Percentiles rank a stretch among this genome's conserved stretches.
These are phyloP conservation scores for Bovichtus variegatus DNA, from an alignment of 2,797 vertebrate genomes.

Conservation along the genomic window DNA sequence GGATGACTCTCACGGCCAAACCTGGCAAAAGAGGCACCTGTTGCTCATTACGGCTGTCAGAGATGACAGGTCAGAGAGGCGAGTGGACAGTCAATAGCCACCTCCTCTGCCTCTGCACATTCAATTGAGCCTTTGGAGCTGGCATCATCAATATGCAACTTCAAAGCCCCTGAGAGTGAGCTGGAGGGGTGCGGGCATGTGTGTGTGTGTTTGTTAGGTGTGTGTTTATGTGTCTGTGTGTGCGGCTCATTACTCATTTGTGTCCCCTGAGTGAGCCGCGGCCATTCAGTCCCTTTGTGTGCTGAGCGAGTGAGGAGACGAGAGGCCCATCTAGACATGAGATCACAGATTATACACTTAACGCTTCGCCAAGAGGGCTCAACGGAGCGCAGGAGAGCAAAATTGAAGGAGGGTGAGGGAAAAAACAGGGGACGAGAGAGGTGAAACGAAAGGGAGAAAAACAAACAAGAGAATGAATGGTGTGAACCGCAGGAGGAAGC, in stretches of 20 bases:
- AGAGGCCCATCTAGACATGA: slow-evolving; percentile 84
- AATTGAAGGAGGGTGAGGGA: slow-evolving; percentile 47
- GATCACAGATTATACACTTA: slow-evolving; percentile 88
- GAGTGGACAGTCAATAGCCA: slow-evolving; percentile 71
- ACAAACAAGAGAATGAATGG: slow-evolving; percentile 58
- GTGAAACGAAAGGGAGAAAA: slow-evolving; percentile 46
- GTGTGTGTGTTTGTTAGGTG: slow-evolving; percentile 32
- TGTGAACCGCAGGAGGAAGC: slow-evolving; percentile 32
- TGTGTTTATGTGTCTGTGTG: slow-evolving; percentile 27
- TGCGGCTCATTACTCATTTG: slow-evolving; percentile 81
- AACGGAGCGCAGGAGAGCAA: slow-evolving; percentile 59
- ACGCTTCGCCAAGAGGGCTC: slow-evolving; percentile 73
- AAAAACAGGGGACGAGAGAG: slow-evolving; percentile 1
- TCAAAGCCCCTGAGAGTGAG: slow-evolving; percentile 74
- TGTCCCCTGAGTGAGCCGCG: slow-evolving; percentile 72
- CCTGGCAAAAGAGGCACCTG: slow-evolving; percentile 72
- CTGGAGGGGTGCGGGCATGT: slow-evolving; percentile 49
- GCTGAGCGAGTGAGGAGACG: slow-evolving; percentile 64
- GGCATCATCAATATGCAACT: slow-evolving; percentile 78
- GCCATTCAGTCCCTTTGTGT: slow-evolving; percentile 86
- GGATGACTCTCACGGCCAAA: slow-evolving; percentile 50
- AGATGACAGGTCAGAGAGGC: slow-evolving; percentile 68
- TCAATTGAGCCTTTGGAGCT: slow-evolving; percentile 69
- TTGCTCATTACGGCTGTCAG: slow-evolving; percentile 72
- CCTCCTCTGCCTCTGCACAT: slow-evolving; percentile 61